Conservation (phyloP, 2,113 vertebrate genomes). For the Aplodontia rufa region DNA sequence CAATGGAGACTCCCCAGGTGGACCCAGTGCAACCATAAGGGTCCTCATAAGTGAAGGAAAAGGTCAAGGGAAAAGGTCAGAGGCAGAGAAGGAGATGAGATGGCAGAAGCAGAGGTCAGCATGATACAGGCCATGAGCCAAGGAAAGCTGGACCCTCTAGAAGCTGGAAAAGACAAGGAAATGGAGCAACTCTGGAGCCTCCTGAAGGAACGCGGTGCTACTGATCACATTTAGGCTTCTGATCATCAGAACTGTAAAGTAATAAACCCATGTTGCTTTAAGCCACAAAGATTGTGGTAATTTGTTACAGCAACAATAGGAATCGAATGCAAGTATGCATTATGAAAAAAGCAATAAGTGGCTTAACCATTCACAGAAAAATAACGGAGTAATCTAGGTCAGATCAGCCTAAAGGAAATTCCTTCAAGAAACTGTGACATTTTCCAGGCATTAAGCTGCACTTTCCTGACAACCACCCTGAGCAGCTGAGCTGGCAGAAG, state of each 20-base stretch:
- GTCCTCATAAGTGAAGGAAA: neutral
- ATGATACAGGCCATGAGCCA: neutral
- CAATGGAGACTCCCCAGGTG: neutral
- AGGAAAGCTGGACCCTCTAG: neutral
- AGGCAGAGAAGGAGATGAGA: neutral
- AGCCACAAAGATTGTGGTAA: neutral
- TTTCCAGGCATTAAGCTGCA: conserved; percentile 5
- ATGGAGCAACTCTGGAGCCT: neutral
- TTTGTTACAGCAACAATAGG: neutral
- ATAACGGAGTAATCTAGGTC: neutral
- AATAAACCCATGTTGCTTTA: neutral
- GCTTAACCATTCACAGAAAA: neutral
- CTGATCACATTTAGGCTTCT: neutral
- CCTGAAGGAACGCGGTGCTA: neutral
- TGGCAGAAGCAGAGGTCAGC: neutral
- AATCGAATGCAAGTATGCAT: neutral
- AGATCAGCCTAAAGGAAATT: neutral
- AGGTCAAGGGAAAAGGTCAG: neutral
- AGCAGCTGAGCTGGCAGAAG: neutral
- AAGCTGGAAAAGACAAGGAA: neutral
- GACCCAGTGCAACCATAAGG: neutral
- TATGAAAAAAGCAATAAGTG: neutral
- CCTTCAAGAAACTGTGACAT: neutral
- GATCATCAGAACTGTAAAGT: neutral
- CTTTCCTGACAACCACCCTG: neutral